Conservation (phyloP, 2,888 invertebrate genomes). For the Leptinotarsa haldemani region DNA sequence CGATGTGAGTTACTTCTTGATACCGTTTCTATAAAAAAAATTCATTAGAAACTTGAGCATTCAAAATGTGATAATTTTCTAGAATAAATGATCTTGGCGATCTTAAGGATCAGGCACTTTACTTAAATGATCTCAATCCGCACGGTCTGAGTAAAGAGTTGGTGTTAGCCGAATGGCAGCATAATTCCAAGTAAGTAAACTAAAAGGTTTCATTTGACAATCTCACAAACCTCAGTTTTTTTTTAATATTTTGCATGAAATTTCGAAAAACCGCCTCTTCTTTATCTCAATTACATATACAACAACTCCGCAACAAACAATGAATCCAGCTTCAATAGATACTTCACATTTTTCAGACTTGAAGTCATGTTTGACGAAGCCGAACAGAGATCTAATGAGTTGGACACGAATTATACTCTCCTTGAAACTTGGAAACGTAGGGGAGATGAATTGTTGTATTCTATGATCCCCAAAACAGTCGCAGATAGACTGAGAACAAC, state of each 20-base stretch:
- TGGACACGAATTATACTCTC: conserved; percentile 80
- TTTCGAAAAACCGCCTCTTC: too few species aligned
- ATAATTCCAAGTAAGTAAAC: conserved; percentile 72
- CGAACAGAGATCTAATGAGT: conserved; percentile 78
- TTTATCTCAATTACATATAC: too few species aligned
- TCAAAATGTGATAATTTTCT: conserved; percentile 48
- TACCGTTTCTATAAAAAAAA: conserved; percentile 12
- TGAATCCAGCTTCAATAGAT: too few species aligned
- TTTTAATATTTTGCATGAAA: too few species aligned
- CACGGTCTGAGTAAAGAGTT: conserved; percentile 86
- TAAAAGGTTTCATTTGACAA: background rate
- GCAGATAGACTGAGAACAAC: conserved; percentile 83
- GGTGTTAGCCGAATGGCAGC: conserved; percentile 86
- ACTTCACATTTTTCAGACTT: conserved; percentile 65
- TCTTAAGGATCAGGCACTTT: conserved; percentile 80
- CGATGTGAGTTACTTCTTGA: conserved; percentile 73
- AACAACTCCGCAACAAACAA: background rate
- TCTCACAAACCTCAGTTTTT: background rate
- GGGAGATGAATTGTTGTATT: conserved; percentile 86
- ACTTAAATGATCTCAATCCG: conserved; percentile 82
- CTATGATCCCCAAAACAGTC: conserved; percentile 89
- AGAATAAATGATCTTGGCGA: conserved; percentile 87
- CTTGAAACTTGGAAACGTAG: conserved; percentile 86
- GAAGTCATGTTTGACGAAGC: conserved; percentile 85
- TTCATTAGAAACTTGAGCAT: background rate